A percentile compares a stretch with the other conserved stretches of the same genome.
Evolutionary conservation across 92 coral and sea anemone genomes (phyloP).

Genomic region (Epizoanthus fatuus): DNA sequence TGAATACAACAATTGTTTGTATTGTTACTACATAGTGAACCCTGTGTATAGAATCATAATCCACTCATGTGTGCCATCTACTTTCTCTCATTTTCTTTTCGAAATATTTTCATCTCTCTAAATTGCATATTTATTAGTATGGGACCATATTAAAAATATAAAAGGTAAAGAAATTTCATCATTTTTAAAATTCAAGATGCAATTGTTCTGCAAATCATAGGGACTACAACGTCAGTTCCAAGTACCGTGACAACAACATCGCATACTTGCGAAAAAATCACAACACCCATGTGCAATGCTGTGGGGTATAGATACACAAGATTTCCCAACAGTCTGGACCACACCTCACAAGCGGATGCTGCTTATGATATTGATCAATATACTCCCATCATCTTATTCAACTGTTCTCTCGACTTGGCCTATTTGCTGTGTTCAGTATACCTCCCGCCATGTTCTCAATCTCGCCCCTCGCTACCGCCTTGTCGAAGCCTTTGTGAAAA

Average conservation of each 20-base stretch:
- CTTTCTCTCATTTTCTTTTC: no score
- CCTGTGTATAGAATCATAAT: no score
- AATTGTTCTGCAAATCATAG: neutral
- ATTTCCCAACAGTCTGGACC: conserved; percentile 31
- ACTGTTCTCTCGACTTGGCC: conserved; percentile 29
- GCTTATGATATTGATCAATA: conserved; percentile 20
- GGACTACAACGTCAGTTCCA: conserved; percentile 25
- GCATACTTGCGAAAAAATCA: conserved; percentile 12
- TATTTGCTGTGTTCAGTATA: conserved; percentile 22
- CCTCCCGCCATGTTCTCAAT: conserved; percentile 12
- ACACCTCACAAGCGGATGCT: conserved; percentile 24
- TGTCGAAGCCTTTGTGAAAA: conserved; percentile 40
- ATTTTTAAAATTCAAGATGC: neutral
- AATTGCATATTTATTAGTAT: no score
- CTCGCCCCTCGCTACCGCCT: neutral
- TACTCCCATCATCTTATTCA: conserved; percentile 19
- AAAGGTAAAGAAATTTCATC: neutral
- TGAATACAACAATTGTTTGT: no score
- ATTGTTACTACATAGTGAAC: no score
- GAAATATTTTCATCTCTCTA: no score
- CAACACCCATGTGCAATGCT: conserved; percentile 19
- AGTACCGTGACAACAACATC: conserved; percentile 8
- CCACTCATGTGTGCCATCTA: no score
- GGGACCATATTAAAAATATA: no score
- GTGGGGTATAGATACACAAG: conserved; percentile 27